Percentiles rank a stretch among this genome's conserved stretches.
These are phyloP conservation scores for rat (Rattus norvegicus) DNA, from an alignment of 2,113 vertebrate genomes.

Conservation along the genomic window DNA sequence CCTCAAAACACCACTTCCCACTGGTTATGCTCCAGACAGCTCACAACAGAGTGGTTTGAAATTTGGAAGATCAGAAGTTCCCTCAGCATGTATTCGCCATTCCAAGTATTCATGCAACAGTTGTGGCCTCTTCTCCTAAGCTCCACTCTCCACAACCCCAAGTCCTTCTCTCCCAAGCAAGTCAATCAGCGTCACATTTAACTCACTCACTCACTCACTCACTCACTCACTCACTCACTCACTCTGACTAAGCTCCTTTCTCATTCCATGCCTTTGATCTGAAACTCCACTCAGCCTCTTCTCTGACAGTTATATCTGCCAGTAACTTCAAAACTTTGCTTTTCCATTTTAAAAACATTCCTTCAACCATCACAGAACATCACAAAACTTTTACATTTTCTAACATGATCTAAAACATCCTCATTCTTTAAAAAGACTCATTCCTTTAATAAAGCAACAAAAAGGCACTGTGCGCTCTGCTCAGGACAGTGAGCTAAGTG, in stretches of 20 bases:
- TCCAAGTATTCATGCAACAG: background rate
- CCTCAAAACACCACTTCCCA: slow-evolving; percentile 40
- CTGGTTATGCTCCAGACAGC: background rate
- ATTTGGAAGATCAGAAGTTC: slow-evolving; percentile 28
- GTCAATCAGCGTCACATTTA: background rate
- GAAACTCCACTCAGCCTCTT: slow-evolving; percentile 12
- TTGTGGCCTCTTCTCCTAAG: background rate
- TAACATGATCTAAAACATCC: slow-evolving; percentile 37
- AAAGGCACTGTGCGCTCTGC: background rate
- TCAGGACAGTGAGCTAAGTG: background rate
- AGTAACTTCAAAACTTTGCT: slow-evolving; percentile 51
- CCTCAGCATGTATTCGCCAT: slow-evolving; percentile 1
- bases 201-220: too few relatives aligned
- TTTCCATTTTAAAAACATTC: background rate
- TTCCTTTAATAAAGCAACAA: background rate
- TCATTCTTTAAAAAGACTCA: background rate
- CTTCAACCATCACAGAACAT: background rate
- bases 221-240: too few relatives aligned
- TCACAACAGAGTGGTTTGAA: slow-evolving; percentile 9
- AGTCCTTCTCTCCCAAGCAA: background rate
- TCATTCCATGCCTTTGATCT: background rate
- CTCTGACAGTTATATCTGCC: background rate
- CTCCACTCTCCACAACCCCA: slow-evolving; percentile 17
- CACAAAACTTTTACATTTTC: slow-evolving; percentile 48
- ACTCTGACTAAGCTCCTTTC: background rate